phyloP scores from a whole-genome alignment of 2,113 vertebrate genomes.

The Salvelinus alpinus region DNA sequence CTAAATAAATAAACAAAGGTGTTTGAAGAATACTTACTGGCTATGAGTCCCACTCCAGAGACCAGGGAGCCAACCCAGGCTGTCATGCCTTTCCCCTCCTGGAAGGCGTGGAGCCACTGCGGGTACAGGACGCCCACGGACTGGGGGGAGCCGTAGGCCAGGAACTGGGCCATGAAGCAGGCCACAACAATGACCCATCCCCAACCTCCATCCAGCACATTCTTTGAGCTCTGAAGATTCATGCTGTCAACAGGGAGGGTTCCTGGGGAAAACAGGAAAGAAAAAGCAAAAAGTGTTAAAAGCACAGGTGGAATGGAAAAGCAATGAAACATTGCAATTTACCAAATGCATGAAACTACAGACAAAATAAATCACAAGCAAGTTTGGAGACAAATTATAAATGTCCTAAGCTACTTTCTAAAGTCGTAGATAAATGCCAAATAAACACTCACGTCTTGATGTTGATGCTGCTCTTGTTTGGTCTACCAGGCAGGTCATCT shows the following conservation, averaged over 20 bases:
- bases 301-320: background rate
- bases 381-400: background rate
- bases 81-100: conserved; percentile 86
- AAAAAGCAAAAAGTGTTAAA: conserved; percentile 1
- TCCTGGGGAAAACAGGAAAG: conserved; percentile 49
- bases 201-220: conserved; percentile 80
- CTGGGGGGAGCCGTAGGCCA: conserved; percentile 83
- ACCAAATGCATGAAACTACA: background rate
- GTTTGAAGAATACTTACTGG: conserved; percentile 75
- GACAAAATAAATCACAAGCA: background rate
- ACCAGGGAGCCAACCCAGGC: conserved; percentile 88
- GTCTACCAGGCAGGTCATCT: conserved; percentile 45
- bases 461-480: conserved; percentile 47
- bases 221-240: conserved; percentile 52
- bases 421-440: background rate
- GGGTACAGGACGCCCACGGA: conserved; percentile 85
- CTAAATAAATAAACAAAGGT: too few relatives aligned
- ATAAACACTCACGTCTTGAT: conserved; percentile 32
- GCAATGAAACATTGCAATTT: background rate
- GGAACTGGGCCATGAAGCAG: conserved; percentile 81
- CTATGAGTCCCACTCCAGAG: conserved; percentile 84
- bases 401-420: background rate
- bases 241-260: conserved; percentile 16
- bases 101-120: conserved; percentile 82
- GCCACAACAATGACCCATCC: conserved; percentile 83